Percentiles rank a stretch among this genome's conserved stretches.
Conservation (phyloP, 2,888 invertebrate genomes). For the Drosophila neonasuta region DNA sequence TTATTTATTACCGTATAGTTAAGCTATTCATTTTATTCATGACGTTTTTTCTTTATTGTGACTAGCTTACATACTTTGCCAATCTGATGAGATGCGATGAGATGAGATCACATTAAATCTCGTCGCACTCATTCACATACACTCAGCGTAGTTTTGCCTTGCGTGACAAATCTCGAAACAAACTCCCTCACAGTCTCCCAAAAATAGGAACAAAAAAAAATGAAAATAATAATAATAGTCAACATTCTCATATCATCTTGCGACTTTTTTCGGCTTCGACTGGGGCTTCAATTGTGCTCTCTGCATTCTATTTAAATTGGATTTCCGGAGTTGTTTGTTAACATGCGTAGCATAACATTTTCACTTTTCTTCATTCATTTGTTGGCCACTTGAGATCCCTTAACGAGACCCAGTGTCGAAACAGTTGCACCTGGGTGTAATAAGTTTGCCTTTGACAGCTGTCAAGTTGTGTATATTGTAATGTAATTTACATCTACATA, state of each 20-base stretch:
- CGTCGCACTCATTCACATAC: conserved; percentile 16
- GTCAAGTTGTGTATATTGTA: conserved; percentile 56
- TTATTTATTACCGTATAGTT: conserved; percentile 37
- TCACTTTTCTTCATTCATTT: conserved; percentile 58
- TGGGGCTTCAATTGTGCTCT: conserved; percentile 49
- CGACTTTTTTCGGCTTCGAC: conserved; percentile 41
- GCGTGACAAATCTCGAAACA: conserved; percentile 40
- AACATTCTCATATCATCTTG: conserved; percentile 27
- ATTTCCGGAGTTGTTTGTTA: conserved; percentile 62
- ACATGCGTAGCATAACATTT: conserved; percentile 55
- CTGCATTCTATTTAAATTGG: conserved; percentile 58
- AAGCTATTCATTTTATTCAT: conserved; percentile 43
- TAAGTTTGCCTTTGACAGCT: conserved; percentile 64
- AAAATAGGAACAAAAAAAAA: neutral
- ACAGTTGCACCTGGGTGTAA: conserved; percentile 41
- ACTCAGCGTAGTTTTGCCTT: conserved; percentile 4
- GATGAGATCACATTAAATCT: conserved; percentile 40
- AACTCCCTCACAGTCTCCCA: conserved; percentile 16
- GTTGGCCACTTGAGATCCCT: conserved; percentile 40
- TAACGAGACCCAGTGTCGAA: conserved; percentile 50
- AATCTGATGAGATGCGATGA: conserved; percentile 54
- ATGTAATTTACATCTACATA: conserved; percentile 62
- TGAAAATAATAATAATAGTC: conserved; percentile 10
- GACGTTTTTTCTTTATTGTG: conserved; percentile 7
- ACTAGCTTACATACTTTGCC: conserved; percentile 22